These are phyloP conservation scores for Phyto melanocephala DNA, from an alignment of 2,888 invertebrate genomes.

Conservation along the genomic window DNA sequence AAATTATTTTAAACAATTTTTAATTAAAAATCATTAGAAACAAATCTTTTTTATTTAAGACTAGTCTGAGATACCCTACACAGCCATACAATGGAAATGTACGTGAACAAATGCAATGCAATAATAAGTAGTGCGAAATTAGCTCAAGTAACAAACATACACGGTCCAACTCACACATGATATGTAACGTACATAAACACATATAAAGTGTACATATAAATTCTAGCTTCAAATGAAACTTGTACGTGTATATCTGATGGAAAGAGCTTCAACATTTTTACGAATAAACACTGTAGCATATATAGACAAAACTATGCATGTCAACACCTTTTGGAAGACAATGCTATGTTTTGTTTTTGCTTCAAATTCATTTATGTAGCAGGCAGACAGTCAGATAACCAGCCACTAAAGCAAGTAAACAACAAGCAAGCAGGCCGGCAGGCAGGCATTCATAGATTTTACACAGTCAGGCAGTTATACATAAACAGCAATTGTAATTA, in stretches of 20 bases:
- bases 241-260: neutral
- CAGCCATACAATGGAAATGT: constrained; percentile 43
- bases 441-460: constrained; percentile 31
- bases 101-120: constrained; percentile 55
- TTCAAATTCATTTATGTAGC: constrained; percentile 23
- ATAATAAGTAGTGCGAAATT: constrained; percentile 34
- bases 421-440: neutral
- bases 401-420: too few relatives aligned
- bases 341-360: constrained; percentile 44
- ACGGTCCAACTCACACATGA: neutral
- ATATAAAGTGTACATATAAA: neutral
- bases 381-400: neutral
- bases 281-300: constrained; percentile 28
- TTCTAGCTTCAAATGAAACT: constrained; percentile 10
- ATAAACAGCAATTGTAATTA: constrained; percentile 66
- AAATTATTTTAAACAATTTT: constrained; percentile 49
- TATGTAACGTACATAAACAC: too few relatives aligned
- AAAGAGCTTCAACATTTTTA: constrained; percentile 28
- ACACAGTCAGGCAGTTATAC: constrained; percentile 51
- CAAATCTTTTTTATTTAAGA: too few relatives aligned
- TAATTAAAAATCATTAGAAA: constrained; percentile 59
- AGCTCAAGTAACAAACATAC: constrained; percentile 4
- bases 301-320: constrained; percentile 65
- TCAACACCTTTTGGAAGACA: constrained; percentile 67
- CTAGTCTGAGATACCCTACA: constrained; percentile 47